Evolutionary conservation across 2,888 invertebrate species (phyloP).

Genomic region (Callinectes sapidus): DNA sequence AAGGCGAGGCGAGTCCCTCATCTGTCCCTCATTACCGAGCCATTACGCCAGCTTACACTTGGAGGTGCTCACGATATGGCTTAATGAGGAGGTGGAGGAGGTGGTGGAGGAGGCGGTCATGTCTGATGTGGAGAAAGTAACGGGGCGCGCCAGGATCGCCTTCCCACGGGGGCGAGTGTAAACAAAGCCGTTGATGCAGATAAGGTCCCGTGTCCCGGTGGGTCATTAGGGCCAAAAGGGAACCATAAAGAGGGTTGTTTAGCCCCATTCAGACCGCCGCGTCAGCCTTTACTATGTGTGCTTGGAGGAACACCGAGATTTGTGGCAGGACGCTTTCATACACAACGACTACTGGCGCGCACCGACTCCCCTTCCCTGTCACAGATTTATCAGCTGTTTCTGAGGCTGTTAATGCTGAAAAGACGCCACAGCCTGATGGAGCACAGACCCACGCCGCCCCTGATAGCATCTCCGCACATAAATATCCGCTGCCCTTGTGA

Average conservation of each 20-base stretch:
- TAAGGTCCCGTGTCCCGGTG: conserved; percentile 9
- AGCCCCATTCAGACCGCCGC: conserved; percentile 1
- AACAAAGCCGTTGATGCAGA: conserved; percentile 8
- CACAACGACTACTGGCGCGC: background rate
- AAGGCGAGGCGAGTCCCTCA: conserved; percentile 8
- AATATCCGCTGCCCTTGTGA: conserved; percentile 28
- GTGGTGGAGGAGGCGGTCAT: background rate
- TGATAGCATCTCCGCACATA: conserved; percentile 17
- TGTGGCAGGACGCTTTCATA: conserved; percentile 4
- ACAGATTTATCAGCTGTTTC: conserved; percentile 36
- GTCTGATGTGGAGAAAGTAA: background rate
- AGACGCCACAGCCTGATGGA: conserved; percentile 37
- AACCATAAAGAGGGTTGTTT: conserved; percentile 16
- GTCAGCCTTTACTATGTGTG: background rate
- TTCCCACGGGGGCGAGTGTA: conserved; percentile 9
- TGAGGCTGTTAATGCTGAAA: conserved; percentile 31
- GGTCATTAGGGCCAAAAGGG: conserved; percentile 20
- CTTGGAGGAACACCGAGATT: background rate
- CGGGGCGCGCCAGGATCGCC: background rate
- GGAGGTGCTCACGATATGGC: background rate
- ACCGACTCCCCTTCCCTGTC: conserved; percentile 27
- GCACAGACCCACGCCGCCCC: conserved; percentile 24
- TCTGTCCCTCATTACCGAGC: background rate
- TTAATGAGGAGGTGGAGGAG: background rate
- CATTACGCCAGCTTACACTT: background rate